Conservation (phyloP, 2,113 vertebrate species). For the Scomber japonicus region DNA sequence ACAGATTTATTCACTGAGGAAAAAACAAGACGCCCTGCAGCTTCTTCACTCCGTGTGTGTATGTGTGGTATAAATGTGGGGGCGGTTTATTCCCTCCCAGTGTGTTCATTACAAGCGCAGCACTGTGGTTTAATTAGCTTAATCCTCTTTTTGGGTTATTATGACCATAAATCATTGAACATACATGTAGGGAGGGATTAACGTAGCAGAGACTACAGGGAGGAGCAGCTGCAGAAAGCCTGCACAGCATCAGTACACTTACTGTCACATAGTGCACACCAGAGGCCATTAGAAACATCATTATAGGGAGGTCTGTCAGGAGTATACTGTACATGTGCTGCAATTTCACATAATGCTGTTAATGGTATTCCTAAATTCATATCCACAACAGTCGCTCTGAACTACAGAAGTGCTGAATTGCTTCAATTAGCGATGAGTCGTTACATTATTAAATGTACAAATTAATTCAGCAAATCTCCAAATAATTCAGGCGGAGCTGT, state of each 20-base stretch:
- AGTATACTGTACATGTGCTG: slow-evolving; percentile 18
- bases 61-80: slow-evolving; percentile 55
- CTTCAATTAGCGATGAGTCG: slow-evolving; percentile 42
- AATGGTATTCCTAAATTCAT: slow-evolving; percentile 20
- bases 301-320: slow-evolving; percentile 51
- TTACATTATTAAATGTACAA: slow-evolving; percentile 38
- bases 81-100: slow-evolving; percentile 69
- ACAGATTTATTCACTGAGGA: slow-evolving; percentile 29
- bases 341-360: slow-evolving; percentile 9
- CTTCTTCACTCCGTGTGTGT: slow-evolving; percentile 9
- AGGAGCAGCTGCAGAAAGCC: slow-evolving; percentile 66
- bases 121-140: slow-evolving; percentile 81
- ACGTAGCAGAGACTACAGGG: slow-evolving; percentile 59
- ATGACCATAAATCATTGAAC: slow-evolving; percentile 83
- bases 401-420: neutral
- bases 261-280: slow-evolving; percentile 65
- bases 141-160: slow-evolving; percentile 85
- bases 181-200: slow-evolving; percentile 78
- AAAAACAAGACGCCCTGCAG: slow-evolving; percentile 57
- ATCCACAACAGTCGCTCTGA: slow-evolving; percentile 12
- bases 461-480: slow-evolving; percentile 61
- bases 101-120: slow-evolving; percentile 77
- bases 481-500: slow-evolving; percentile 23
- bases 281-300: slow-evolving; percentile 67
- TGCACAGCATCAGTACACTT: slow-evolving; percentile 65